Evolutionary conservation across 2,113 vertebrate species (phyloP).

Genomic region (Pteropus alecto): DNA sequence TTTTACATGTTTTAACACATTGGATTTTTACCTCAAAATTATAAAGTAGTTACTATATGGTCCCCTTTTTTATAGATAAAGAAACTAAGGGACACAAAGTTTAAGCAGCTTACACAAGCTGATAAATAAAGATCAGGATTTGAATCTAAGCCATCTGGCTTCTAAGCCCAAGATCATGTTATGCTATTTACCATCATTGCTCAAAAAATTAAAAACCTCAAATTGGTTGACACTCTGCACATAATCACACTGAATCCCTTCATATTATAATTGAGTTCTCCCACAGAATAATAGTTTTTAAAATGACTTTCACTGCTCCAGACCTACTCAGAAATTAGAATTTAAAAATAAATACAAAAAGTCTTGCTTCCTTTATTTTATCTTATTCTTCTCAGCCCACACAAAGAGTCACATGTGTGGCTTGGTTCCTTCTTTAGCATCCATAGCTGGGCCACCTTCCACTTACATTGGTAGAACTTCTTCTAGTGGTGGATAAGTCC

Average conservation of each 20-base stretch:
- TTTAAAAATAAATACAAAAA: neutral
- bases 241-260: neutral
- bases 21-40: neutral
- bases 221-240: neutral
- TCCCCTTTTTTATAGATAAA: neutral
- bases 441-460: neutral
- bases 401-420: neutral
- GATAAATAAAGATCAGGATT: neutral
- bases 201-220: neutral
- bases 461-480: neutral
- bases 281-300: neutral
- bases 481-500: neutral
- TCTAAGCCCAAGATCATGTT: neutral
- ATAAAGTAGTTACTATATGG: neutral
- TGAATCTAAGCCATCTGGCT: neutral
- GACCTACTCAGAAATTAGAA: neutral
- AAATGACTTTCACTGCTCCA: neutral
- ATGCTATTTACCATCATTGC: neutral
- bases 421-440: neutral
- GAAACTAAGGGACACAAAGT: neutral
- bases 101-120: neutral
- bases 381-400: neutral
- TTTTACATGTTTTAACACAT: neutral
- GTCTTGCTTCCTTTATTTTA: neutral
- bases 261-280: neutral